phyloP scores from a whole-genome alignment of 2,888 invertebrate species.

The Amphipyra tragopoginis region DNA sequence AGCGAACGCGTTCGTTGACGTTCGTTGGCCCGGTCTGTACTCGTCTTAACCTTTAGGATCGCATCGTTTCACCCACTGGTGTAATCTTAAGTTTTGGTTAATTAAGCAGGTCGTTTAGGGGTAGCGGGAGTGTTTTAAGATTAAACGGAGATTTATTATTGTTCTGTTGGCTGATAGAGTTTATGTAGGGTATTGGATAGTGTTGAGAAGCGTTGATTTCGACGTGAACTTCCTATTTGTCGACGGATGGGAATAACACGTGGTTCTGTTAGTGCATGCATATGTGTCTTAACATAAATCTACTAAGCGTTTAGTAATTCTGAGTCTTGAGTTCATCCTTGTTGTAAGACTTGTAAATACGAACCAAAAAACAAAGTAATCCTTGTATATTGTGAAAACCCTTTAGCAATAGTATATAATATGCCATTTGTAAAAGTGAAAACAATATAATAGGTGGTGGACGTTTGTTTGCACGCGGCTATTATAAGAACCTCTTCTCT shows the following conservation, averaged over 20 bases:
- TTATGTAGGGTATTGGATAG: conserved; percentile 53
- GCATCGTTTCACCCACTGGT: conserved; percentile 16
- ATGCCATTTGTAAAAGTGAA: conserved; percentile 70
- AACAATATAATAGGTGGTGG: conserved; percentile 61
- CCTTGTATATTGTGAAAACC: conserved; percentile 71
- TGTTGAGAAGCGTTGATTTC: conserved; percentile 43
- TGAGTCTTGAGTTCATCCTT: conserved; percentile 60
- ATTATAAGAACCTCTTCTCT: conserved; percentile 68
- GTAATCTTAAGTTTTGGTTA: conserved; percentile 35
- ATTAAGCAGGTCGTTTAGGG: conserved; percentile 33
- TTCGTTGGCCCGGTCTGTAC: conserved; percentile 25
- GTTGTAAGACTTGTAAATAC: conserved; percentile 68
- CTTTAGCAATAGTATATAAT: conserved; percentile 64
- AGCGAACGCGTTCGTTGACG: not conserved
- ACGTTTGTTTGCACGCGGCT: conserved; percentile 56
- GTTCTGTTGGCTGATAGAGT: conserved; percentile 59
- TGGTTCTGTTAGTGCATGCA: conserved; percentile 63
- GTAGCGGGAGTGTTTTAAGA: conserved; percentile 39
- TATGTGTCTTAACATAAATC: conserved; percentile 63
- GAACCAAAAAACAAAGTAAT: conserved; percentile 61
- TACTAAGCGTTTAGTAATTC: conserved; percentile 54
- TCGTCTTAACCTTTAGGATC: conserved; percentile 11
- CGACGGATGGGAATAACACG: conserved; percentile 28
- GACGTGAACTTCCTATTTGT: conserved; percentile 30
- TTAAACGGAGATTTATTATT: conserved; percentile 54